These are phyloP conservation scores for Microplitis mediator DNA, from an alignment of 1,140 invertebrate species.

Conservation along the genomic window DNA sequence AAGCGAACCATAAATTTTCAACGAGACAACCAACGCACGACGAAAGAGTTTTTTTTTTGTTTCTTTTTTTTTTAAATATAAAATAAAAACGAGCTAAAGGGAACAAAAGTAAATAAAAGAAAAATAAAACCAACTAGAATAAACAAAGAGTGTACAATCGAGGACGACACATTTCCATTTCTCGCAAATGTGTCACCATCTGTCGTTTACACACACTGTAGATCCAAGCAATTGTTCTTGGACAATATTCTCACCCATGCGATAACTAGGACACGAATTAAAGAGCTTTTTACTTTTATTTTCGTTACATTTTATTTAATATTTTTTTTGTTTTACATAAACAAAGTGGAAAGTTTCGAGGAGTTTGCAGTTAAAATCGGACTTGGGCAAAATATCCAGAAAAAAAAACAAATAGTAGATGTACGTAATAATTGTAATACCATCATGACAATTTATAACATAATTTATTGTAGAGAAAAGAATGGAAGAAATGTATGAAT, in stretches of 20 bases:
- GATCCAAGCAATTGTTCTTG: background rate
- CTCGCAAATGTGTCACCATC: background rate
- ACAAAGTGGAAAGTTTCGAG: no score
- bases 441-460: no score
- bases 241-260: background rate
- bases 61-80: background rate
- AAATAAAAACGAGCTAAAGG: background rate
- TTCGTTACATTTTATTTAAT: no score
- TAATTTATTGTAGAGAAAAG: no score
- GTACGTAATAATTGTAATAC: no score
- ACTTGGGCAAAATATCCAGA: no score
- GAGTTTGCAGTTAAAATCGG: no score
- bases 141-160: background rate
- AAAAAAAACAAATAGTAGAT: no score
- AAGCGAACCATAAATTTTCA: conserved; percentile 43
- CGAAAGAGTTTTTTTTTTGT: background rate
- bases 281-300: no score
- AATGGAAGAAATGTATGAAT: no score
- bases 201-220: background rate
- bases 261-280: no score
- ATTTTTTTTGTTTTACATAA: no score
- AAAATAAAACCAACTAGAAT: background rate
- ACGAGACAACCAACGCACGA: conserved; percentile 15
- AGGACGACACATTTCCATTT: background rate
- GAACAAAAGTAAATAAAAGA: background rate